A percentile compares a stretch with the other conserved stretches of the same genome.
Evolutionary conservation across 2,113 vertebrate species (phyloP).

Genomic region (Antennarius striatus): DNA sequence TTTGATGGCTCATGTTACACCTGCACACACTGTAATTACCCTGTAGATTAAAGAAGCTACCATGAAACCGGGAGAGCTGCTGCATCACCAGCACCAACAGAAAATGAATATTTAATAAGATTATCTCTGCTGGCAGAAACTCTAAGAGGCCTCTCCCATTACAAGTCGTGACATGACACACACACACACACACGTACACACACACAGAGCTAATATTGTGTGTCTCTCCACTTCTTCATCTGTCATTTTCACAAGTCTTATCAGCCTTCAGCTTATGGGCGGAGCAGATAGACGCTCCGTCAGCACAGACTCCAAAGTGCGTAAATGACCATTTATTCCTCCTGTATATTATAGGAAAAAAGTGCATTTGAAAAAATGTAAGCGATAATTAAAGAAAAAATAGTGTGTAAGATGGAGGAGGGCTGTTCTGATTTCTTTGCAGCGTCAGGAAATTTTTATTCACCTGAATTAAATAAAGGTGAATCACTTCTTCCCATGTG

Average conservation of each 20-base stretch:
- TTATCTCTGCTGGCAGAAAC: constrained; percentile 14
- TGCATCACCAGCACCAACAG: too few species aligned
- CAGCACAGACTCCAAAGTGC: constrained; percentile 38
- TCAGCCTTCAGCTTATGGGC: not conserved
- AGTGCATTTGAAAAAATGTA: not conserved
- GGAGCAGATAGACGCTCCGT: not conserved
- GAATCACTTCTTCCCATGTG: too few species aligned
- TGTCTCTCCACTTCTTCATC: not conserved
- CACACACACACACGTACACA: constrained; percentile 7
- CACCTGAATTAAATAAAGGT: too few species aligned
- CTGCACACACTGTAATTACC: too few species aligned
- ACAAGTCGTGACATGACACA: not conserved
- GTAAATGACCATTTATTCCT: not conserved
- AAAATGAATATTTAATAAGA: constrained; percentile 52
- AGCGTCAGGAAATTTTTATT: too few species aligned
- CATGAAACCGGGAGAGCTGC: too few species aligned
- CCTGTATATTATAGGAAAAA: not conserved
- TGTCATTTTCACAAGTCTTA: constrained; percentile 1
- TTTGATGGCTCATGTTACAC: too few species aligned
- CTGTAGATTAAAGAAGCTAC: too few species aligned
- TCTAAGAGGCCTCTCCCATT: not conserved
- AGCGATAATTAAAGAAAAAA: not conserved
- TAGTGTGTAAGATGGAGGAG: too few species aligned
- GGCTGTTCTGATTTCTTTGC: not conserved
- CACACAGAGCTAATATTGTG: not conserved